Evolutionary conservation across 2,888 invertebrate species (phyloP), one percentile per base, ranked within the genome.

Genomic region (Aleiodes testaceus): DNA sequence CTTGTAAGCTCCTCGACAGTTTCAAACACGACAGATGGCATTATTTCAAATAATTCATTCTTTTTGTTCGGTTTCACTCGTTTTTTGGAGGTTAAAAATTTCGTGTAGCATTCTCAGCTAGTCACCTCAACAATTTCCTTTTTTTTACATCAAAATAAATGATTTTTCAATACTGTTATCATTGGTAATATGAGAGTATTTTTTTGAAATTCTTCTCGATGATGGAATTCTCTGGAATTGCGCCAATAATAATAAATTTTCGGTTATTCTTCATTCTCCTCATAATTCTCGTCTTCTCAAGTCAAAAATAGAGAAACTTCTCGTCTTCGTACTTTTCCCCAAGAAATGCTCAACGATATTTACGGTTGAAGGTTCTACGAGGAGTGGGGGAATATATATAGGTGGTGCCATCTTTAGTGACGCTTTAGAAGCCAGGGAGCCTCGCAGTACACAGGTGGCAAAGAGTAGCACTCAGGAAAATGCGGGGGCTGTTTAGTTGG

Each of bases 301-400:
- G 36, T 26, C 3, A 36, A 36, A 36, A 36, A 36, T 36, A 36
- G 11, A 26, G 18, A 53, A 53, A 26, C 2, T 53, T 53, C 53
- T 22, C 53, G 20, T 50, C 55, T 55, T 30, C 22, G 55, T 22
- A 30, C 14, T 55, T 55, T 14, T 16, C 12, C 55, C 30, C 63
- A 45, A 55, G 63, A 70, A 68, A 50, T 68, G 74, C 65, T 74
- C 72, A 72, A 68, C 71, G 74, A 76, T 74, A 76, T 76, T 75
- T 76, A 76, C 73, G 74, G 68, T 72, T 36, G 36, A 71, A 64
- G 16, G 16, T 2, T 4, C 36, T 22, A 47, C 11, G 11, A 11
- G 36, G 3, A 36, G 11, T 26, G 53, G 20, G 12, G 20, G 36
- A 36, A 36, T 18, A 49, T 36, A 36, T 36, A 36, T 36, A 9